These are phyloP conservation scores for Achroia grisella DNA, from an alignment of 1,140 invertebrate species.

Conservation along the genomic window DNA sequence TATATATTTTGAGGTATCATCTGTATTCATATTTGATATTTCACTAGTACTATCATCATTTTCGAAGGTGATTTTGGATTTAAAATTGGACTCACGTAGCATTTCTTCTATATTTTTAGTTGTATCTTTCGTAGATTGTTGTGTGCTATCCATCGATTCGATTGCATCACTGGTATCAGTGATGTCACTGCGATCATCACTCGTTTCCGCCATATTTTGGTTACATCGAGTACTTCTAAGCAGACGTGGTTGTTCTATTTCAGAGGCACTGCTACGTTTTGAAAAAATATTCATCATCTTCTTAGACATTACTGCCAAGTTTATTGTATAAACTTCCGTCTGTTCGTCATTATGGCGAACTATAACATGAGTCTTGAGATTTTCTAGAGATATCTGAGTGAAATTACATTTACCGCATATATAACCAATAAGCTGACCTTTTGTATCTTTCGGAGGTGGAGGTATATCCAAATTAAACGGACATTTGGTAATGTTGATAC, in stretches of 20 bases:
- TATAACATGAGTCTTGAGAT: slow-evolving; percentile 76
- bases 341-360: slow-evolving; percentile 68
- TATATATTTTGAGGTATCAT: background rate
- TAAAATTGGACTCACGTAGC: slow-evolving; percentile 14
- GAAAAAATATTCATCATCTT: slow-evolving; percentile 21
- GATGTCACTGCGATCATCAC: slow-evolving; percentile 12
- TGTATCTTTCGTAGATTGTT: background rate
- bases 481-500: slow-evolving; percentile 41
- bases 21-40: background rate
- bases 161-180: slow-evolving; percentile 6
- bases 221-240: slow-evolving; percentile 38
- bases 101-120: slow-evolving; percentile 1
- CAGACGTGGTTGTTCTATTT: slow-evolving; percentile 15
- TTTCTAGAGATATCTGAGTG: slow-evolving; percentile 76
- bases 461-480: slow-evolving; percentile 53
- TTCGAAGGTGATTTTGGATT: slow-evolving; percentile 54
- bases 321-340: slow-evolving; percentile 57
- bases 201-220: slow-evolving; percentile 22
- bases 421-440: slow-evolving; percentile 75
- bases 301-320: slow-evolving; percentile 41
- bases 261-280: slow-evolving; percentile 1
- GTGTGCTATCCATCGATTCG: too few relatives aligned
- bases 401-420: slow-evolving; percentile 80
- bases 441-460: slow-evolving; percentile 41
- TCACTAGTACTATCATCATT: slow-evolving; percentile 28